Evolutionary conservation across 2,888 invertebrate species (phyloP), one percentile per base, ranked within the genome.

Genomic region (Cosmopolites sordidus): DNA sequence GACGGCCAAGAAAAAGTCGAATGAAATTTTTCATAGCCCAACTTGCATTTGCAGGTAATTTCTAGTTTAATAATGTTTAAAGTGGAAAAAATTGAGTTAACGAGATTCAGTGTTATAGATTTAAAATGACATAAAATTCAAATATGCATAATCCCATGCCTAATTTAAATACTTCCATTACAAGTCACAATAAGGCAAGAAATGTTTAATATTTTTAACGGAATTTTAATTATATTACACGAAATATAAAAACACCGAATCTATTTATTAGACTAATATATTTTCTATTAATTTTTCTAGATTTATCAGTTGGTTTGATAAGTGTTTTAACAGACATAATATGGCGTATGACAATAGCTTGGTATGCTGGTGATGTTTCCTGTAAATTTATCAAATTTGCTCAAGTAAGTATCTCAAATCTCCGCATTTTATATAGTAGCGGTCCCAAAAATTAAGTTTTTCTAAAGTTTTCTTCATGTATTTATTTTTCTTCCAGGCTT

Each of bases 281-380:
- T n/a, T n/a, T n/a, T n/a, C n/a, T n/a, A n/a, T n/a, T n/a, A n/a
- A 16, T 4, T 16, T 63, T 80, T 80, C 16, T 80, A 93, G 93
- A 94, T 83, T 77, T 94, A 45, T 83, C 86, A 59, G 93, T 94
- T 50, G 93, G 93, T 12, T 75, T 94, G 51, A 84, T 93, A 68
- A 89, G 87, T 72, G 93, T 94, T 29, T 81, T 91, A 58, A 92
- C 90, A 9, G 94, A 94, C 68, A 92, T 94, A 56, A 81, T 91
- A 50, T 92, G 92, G 86, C 84, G 90, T 68, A 86, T 89, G 56
- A 92, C 92, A 1, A 87, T 94, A 51, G 83, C 87, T 1, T 94
- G 93, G 92, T 79, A 90, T 61, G 92, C 91, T 0, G 93, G 93
- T 2, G 91, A 92, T 70, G 75, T 88, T 43, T 89, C 89, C 68